These are phyloP conservation scores for Lamellibrachia columna DNA, from an alignment of 2,888 invertebrate species.

Conservation along the genomic window DNA sequence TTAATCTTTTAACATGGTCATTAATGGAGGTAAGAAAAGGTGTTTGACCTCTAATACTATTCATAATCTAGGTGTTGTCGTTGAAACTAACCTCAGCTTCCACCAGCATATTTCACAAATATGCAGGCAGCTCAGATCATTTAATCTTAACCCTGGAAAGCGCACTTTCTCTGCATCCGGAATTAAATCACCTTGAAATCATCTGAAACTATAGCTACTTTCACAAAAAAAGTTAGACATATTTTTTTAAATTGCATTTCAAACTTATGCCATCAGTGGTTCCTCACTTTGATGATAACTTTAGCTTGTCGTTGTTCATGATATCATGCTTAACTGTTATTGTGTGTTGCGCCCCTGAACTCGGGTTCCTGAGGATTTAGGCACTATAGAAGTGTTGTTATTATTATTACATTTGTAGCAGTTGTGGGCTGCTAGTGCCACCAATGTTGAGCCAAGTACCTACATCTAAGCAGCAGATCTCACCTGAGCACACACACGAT, in stretches of 20 bases:
- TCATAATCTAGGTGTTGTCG: too few species aligned
- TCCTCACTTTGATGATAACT: not conserved
- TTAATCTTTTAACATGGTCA: too few species aligned
- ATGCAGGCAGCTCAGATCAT: too few species aligned
- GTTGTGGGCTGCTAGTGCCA: not conserved
- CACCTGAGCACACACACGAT: not conserved
- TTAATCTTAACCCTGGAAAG: too few species aligned
- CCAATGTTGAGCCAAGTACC: not conserved
- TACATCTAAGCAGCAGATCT: not conserved
- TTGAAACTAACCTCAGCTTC: too few species aligned
- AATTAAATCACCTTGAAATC: too few species aligned
- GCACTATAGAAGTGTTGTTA: not conserved
- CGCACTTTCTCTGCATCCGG: too few species aligned
- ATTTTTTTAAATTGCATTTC: not conserved
- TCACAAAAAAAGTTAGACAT: not conserved
- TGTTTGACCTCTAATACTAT: too few species aligned
- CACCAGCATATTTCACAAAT: too few species aligned
- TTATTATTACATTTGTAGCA: not conserved
- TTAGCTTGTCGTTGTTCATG: not conserved
- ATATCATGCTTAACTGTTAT: not conserved
- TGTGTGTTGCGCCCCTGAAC: not conserved
- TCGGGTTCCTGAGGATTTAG: not conserved
- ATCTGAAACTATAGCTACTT: not conserved
- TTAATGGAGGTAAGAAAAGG: too few species aligned
- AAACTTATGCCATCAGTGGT: not conserved